Percentiles rank a stretch among this genome's conserved stretches.
Evolutionary conservation across 2,888 invertebrate genomes (phyloP).

Genomic region (Strigamia transsilvanica): DNA sequence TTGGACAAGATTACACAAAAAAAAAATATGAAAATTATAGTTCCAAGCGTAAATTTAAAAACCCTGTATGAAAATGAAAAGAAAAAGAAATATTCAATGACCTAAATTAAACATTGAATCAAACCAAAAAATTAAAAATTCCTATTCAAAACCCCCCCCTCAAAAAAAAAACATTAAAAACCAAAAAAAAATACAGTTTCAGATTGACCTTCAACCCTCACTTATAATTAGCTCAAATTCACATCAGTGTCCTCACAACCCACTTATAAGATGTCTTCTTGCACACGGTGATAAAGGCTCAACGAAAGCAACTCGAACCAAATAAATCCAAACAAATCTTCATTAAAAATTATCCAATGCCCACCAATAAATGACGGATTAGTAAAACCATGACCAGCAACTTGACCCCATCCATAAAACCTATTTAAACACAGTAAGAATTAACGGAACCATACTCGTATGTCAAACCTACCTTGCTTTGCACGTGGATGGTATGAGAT

Average conservation of each 20-base stretch:
- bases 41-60: no score
- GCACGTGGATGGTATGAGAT: slow-evolving; percentile 58
- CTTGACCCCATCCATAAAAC: slow-evolving; percentile 61
- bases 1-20: no score
- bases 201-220: no score
- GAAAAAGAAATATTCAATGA: not conserved
- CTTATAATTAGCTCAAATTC: not conserved
- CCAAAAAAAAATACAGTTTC: not conserved
- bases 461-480: slow-evolving; percentile 57
- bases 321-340: slow-evolving; percentile 61
- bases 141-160: not conserved
- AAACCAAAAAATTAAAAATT: no score
- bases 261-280: slow-evolving; percentile 56
- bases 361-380: slow-evolving; percentile 60
- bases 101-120: no score
- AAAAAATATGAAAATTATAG: no score
- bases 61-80: not conserved
- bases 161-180: not conserved
- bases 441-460: not conserved
- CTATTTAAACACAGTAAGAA: slow-evolving; percentile 58
- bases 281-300: slow-evolving; percentile 59
- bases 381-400: slow-evolving; percentile 61
- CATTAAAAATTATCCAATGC: slow-evolving; percentile 62
- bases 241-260: not conserved
- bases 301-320: slow-evolving; percentile 61